These are phyloP conservation scores for Gephyroberyx darwinii DNA, from an alignment of 2,797 vertebrate species.

Conservation along the genomic window DNA sequence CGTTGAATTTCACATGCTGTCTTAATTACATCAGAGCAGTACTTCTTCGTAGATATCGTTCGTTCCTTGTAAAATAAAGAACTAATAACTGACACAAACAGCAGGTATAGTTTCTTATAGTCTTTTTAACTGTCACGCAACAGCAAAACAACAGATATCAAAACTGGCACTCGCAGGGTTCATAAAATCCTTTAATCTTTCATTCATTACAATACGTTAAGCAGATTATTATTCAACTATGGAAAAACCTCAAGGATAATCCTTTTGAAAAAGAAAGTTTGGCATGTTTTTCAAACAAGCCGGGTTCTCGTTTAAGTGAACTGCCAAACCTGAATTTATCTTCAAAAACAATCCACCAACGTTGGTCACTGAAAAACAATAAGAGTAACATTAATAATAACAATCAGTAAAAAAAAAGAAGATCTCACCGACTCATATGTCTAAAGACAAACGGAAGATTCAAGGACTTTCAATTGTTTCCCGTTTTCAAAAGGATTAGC, in stretches of 20 bases:
- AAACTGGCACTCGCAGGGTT: slow-evolving; percentile 60
- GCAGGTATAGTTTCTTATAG: slow-evolving; percentile 24
- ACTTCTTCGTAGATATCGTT: slow-evolving; percentile 7
- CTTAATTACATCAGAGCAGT: slow-evolving; percentile 56
- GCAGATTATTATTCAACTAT: slow-evolving; percentile 81
- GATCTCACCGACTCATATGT: slow-evolving; percentile 20
- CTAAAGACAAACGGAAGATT: slow-evolving; percentile 53
- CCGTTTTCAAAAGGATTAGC: slow-evolving; percentile 68
- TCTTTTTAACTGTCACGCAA: slow-evolving; percentile 34
- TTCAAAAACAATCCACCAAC: slow-evolving; percentile 57
- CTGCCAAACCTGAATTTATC: slow-evolving; percentile 60
- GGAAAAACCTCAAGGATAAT: slow-evolving; percentile 80
- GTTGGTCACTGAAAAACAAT: slow-evolving; percentile 33
- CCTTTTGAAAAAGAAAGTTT: slow-evolving; percentile 68
- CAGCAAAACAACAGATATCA: slow-evolving; percentile 68
- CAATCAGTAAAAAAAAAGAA: slow-evolving; percentile 16
- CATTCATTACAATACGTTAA: slow-evolving; percentile 83
- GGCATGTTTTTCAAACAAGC: slow-evolving; percentile 75
- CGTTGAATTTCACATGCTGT: slow-evolving; percentile 31
- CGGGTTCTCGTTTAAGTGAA: slow-evolving; percentile 57
- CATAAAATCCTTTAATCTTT: slow-evolving; percentile 79
- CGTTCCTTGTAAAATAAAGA: slow-evolving; percentile 24
- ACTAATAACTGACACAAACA: slow-evolving; percentile 18
- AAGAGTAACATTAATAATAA: slow-evolving; percentile 14
- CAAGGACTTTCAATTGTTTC: slow-evolving; percentile 37